Evolutionary conservation across 2,888 invertebrate species (phyloP), one percentile per base, ranked within the genome.

Genomic region (Hermaeophaga mercurialis): DNA sequence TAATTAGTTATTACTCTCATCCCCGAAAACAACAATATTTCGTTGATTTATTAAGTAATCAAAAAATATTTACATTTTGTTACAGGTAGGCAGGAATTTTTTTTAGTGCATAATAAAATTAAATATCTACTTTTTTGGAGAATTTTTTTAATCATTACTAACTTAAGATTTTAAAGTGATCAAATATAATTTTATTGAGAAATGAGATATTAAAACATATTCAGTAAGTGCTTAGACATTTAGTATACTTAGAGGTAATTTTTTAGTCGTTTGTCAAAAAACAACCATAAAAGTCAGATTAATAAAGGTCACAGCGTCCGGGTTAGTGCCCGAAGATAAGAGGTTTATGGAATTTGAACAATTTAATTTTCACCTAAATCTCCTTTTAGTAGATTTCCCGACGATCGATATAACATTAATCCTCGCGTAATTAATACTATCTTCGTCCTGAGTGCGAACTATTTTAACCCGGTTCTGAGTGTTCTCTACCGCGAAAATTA

Each of bases 361-460:
- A 68, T 67, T 67, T 68, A 68, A 68, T 67, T 65, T 68, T 65
- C 54, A 57, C 62, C 61, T 67, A 66, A 67, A 66, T 67, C 68
- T 68, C 64, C 61, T 68, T 64, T 63, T 61, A 62, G 59, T 54
- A 61, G 64, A 65, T 64, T 65, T 67, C 56, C 56, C 63, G 63
- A 54, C 65, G 71, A 71, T 71, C 72, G 65, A 72, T 72, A 71
- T 62, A 62, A 70, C 72, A 72, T 72, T 70, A 72, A 72, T 75
- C 74, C 74, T 70, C 54, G 64, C 62, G 74, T 74, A 75, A 75
- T 76, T 75, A 76, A 75, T 76, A 75, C 73, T 68, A 73, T 74
- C 74, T 73, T 73, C 72, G 73, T 72, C 70, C n/a, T 67, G 68
- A 68, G 71, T 69, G 73, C 67, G 63, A 71, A 72, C 71, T 67